phyloP scores from a whole-genome alignment of 2,888 invertebrate genomes.

The Amiota communis region DNA sequence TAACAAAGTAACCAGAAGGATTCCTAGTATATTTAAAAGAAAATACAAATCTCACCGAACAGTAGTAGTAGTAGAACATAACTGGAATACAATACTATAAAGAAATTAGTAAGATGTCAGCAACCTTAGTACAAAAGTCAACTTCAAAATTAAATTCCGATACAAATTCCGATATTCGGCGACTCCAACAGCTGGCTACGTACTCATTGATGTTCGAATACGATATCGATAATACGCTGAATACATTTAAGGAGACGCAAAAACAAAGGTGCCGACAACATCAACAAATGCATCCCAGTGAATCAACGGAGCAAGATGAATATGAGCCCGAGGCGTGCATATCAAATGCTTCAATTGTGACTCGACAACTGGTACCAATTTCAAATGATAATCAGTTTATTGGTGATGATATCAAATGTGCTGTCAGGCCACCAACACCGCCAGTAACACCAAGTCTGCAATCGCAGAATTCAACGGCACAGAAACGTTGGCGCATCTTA shows the following conservation, averaged over 20 bases:
- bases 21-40: too few species aligned
- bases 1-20: neutral
- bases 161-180: conserved; percentile 17
- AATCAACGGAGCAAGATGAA: neutral
- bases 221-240: conserved; percentile 72
- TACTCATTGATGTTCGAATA: conserved; percentile 71
- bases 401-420: conserved; percentile 45
- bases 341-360: neutral
- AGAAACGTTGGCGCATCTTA: conserved; percentile 81
- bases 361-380: conserved; percentile 26
- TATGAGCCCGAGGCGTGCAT: conserved; percentile 29
- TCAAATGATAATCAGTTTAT: too few species aligned
- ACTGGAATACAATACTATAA: conserved; percentile 12
- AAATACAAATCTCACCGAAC: conserved; percentile 29
- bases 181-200: conserved; percentile 19
- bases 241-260: conserved; percentile 67
- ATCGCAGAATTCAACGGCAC: conserved; percentile 74
- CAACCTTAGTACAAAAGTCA: conserved; percentile 57
- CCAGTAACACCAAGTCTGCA: conserved; percentile 67
- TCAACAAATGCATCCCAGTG: conserved; percentile 29
- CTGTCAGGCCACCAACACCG: conserved; percentile 64
- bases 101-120: conserved; percentile 54
- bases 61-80: neutral
- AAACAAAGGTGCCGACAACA: conserved; percentile 18
- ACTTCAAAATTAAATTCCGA: conserved; percentile 18